A percentile compares a stretch with the other conserved stretches of the same genome.
These are phyloP conservation scores for Acleris sparsana DNA, from an alignment of 2,888 invertebrate genomes.

Conservation along the genomic window DNA sequence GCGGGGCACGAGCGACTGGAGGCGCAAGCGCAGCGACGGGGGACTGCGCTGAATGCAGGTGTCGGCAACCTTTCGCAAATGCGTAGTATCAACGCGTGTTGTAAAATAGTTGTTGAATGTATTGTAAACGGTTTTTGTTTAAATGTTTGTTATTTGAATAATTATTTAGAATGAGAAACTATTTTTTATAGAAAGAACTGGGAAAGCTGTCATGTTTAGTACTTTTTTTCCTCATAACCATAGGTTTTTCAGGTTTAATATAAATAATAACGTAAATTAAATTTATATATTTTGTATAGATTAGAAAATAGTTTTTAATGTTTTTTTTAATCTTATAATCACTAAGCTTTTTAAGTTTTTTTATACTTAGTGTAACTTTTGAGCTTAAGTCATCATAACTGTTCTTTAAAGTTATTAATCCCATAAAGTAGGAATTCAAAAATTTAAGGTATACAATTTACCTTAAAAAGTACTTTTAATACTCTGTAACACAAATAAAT, in stretches of 20 bases:
- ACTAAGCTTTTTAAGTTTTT: too few relatives aligned
- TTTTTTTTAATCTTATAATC: too few relatives aligned
- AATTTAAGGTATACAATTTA: neutral
- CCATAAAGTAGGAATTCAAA: neutral
- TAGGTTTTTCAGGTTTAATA: too few relatives aligned
- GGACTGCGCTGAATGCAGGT: constrained; percentile 58
- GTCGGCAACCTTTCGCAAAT: constrained; percentile 58
- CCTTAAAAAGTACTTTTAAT: neutral
- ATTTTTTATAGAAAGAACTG: too few relatives aligned
- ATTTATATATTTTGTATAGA: too few relatives aligned
- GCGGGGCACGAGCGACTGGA: constrained; percentile 74
- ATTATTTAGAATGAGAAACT: too few relatives aligned
- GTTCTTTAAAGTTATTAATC: neutral
- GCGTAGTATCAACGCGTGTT: constrained; percentile 12
- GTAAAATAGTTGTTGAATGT: neutral
- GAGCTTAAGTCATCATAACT: too few relatives aligned
- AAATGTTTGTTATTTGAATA: neutral
- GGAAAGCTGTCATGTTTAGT: too few relatives aligned
- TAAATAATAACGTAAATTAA: too few relatives aligned
- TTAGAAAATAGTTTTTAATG: too few relatives aligned
- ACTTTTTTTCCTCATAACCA: too few relatives aligned
- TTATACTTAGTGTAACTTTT: too few relatives aligned
- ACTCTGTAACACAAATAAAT: constrained; percentile 24
- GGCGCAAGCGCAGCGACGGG: constrained; percentile 71
- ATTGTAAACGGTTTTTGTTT: neutral